These are phyloP conservation scores for Alviniconcha strummeri DNA, from an alignment of 2,888 invertebrate genomes.

Conservation along the genomic window DNA sequence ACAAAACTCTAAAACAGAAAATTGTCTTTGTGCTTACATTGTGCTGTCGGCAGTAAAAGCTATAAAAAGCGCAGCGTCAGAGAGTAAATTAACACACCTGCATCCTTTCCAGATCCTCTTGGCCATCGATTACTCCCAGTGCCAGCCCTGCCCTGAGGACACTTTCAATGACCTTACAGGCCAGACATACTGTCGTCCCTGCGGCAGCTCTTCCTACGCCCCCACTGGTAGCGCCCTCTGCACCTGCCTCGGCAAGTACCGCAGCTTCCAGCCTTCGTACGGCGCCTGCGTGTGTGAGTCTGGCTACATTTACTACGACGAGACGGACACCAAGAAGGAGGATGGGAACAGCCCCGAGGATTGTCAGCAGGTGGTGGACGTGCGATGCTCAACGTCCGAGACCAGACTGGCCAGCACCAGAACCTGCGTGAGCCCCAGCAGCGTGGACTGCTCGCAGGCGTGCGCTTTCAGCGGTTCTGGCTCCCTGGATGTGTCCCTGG, in stretches of 20 bases:
- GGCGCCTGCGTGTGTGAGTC: slow-evolving; percentile 63
- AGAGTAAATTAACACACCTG: no score
- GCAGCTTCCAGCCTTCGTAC: slow-evolving; percentile 63
- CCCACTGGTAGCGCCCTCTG: slow-evolving; percentile 54
- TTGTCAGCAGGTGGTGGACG: slow-evolving; percentile 65
- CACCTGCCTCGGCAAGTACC: slow-evolving; percentile 62
- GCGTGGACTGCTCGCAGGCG: slow-evolving; percentile 51
- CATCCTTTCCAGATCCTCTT: slow-evolving; percentile 20
- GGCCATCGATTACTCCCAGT: slow-evolving; percentile 54
- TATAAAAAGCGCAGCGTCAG: no score
- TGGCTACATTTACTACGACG: slow-evolving; percentile 67
- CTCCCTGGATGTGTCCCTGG: slow-evolving; percentile 43
- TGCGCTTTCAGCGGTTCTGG: slow-evolving; percentile 52
- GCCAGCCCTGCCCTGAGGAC: slow-evolving; percentile 55
- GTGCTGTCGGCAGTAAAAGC: no score
- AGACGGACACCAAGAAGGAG: slow-evolving; percentile 47
- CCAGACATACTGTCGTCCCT: slow-evolving; percentile 59
- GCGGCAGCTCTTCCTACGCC: slow-evolving; percentile 63
- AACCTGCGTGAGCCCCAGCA: slow-evolving; percentile 51
- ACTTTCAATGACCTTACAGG: slow-evolving; percentile 60
- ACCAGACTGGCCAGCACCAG: slow-evolving; percentile 51
- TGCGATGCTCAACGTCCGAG: slow-evolving; percentile 55
- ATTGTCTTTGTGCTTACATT: no score
- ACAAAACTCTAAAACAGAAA: no score
- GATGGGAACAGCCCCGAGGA: slow-evolving; percentile 55